Conservation (phyloP, 2,113 vertebrate genomes). For the Ciconia boyciana region DNA sequence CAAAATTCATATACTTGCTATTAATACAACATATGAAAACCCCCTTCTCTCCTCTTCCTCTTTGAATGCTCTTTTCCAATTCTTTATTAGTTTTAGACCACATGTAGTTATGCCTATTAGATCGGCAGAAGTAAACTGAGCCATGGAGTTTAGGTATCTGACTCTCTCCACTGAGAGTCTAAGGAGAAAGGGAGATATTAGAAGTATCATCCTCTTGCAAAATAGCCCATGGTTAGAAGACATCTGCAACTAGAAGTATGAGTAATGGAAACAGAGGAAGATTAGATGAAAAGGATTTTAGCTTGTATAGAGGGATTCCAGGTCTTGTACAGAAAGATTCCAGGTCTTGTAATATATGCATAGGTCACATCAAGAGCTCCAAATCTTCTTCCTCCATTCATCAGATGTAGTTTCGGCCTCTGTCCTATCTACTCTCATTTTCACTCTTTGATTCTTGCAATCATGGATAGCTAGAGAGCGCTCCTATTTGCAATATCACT, state of each 20-base stretch:
- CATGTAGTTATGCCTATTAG: neutral
- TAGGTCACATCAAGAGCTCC: neutral
- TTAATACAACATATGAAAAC: neutral
- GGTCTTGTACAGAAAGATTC: neutral
- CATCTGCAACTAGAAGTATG: neutral
- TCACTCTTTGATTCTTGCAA: neutral
- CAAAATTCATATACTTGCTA: neutral
- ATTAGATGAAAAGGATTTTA: neutral
- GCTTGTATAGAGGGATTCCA: neutral
- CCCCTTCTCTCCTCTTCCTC: neutral
- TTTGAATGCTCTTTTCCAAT: neutral
- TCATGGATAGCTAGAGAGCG: neutral
- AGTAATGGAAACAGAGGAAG: neutral
- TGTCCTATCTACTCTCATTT: neutral
- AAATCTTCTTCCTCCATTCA: neutral
- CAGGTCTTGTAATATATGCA: neutral
- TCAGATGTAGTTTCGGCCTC: neutral
- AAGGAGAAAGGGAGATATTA: neutral
- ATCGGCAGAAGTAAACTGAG: neutral
- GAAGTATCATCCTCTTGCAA: neutral
- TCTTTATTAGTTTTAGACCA: neutral
- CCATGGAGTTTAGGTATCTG: neutral
- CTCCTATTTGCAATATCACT: neutral
- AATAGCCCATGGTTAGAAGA: neutral
- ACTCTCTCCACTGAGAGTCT: neutral